Base-by-base conservation (phyloP, 1,140 invertebrate genomes). In the Mamestra configurata region DNA sequence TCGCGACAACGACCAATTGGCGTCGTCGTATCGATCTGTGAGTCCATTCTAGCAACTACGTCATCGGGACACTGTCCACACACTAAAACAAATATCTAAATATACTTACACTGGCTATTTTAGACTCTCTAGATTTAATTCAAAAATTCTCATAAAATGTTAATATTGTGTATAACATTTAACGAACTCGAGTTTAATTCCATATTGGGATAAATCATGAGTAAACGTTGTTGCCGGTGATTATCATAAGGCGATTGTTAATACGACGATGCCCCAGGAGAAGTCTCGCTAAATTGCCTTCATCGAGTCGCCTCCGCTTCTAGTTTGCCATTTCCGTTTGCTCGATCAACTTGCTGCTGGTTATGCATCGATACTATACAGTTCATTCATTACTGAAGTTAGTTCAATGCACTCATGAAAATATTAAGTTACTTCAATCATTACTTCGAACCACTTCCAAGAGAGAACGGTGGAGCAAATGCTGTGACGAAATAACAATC, bases 1-100 rank as follows among this genome's bases (percentile, higher is more conserved):
- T 79, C 84, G 83, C 84, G 84, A 80, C 86, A 82, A 80, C 90
- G 88, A 87, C 87, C 85, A 85, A 79, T 90, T 88, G 90, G 90
- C 91, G 92, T 89, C 90, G 82, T 80, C 59, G 84, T 94, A 94
- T 94, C 88, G 92, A 94, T 94, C 88, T 88, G 84, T 72, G 80
- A 84, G 72, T 78, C 68, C 81, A 86, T 79, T 81, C 24, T 61
- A 84, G 78, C 70, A 81, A 81, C 86, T 71, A 86, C 86, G 89
- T 90, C 88, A 91, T 85, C 77, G 55, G 79, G 80, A 87, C 81
- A 84, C 66, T 84, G 75, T 82, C 79, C 80, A 84, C 73, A 84
- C 37, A 78, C 70, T 78, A 75, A 82, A 83, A 79, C 80, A 82
- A 86, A 83, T 72, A 85, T 76, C 71, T 61, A 82, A 80, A 20